Evolutionary conservation across 1,140 invertebrate species (phyloP).

Genomic region (Leptinotarsa defecta): DNA sequence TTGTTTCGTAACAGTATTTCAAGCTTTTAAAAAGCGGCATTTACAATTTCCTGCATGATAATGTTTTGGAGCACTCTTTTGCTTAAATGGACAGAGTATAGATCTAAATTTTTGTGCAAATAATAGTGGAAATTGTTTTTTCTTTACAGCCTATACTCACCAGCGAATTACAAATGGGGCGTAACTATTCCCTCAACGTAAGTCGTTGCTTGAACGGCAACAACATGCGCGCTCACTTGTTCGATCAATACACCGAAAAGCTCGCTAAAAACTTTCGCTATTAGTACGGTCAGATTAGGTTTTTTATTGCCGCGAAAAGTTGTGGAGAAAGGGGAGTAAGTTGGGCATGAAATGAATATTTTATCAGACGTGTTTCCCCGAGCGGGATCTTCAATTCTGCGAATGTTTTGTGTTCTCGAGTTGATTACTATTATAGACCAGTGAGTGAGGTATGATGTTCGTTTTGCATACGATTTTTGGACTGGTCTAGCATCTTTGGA

Average conservation of each 20-base stretch:
- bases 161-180: background rate
- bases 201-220: background rate
- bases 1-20: no score
- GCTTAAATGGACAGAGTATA: no score
- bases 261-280: background rate
- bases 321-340: background rate
- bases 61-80: no score
- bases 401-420: background rate
- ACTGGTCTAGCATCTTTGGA: no score
- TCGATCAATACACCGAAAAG: background rate
- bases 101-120: no score
- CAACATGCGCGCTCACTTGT: background rate
- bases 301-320: background rate
- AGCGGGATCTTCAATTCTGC: background rate
- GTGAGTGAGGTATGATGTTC: no score
- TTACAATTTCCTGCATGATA: no score
- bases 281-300: background rate
- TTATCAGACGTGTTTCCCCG: background rate
- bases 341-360: conserved; percentile 3
- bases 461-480: no score
- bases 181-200: background rate
- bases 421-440: no score
- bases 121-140: no score
- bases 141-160: background rate
- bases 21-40: no score